A percentile compares a stretch with the other conserved stretches of the same genome.
Evolutionary conservation across 2,888 invertebrate species (phyloP).

Genomic region (Leptogaster cylindrica): DNA sequence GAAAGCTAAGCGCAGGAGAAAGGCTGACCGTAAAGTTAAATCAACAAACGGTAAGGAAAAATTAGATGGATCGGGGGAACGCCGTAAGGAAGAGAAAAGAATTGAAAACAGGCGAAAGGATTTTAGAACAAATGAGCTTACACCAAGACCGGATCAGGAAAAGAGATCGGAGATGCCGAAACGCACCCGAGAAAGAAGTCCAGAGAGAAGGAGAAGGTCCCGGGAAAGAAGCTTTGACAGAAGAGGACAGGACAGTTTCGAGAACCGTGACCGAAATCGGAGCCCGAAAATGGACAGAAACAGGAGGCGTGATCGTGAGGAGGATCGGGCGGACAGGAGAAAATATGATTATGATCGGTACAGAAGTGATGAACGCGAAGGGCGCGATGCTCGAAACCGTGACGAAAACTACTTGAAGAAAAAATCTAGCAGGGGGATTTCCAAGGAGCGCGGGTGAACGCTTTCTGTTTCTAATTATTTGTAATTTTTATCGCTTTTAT

Average conservation of each 20-base stretch:
- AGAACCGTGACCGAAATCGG: neutral
- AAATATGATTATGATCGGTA: neutral
- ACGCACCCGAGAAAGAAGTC: neutral
- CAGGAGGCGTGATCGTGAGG: conserved; percentile 7
- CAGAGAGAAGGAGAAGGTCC: neutral
- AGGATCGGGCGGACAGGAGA: neutral
- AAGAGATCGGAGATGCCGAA: neutral
- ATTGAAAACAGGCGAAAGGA: too few species aligned
- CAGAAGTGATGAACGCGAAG: neutral
- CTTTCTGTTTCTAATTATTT: too few species aligned
- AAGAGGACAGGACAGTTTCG: neutral
- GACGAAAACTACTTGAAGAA: neutral
- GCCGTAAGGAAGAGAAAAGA: neutral
- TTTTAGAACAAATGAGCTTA: neutral
- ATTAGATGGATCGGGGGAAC: neutral
- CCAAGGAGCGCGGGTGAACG: conserved; percentile 19
- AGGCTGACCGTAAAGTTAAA: neutral
- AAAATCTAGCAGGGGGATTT: conserved; percentile 6
- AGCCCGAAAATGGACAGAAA: conserved; percentile 4
- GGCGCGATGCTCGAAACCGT: neutral
- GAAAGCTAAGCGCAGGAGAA: neutral
- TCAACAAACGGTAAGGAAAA: neutral
- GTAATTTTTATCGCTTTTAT: too few species aligned
- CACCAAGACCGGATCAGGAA: neutral
- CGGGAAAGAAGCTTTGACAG: neutral